Evolutionary conservation across 2,113 vertebrate genomes (phyloP), one percentile per base, ranked within the genome.

Genomic region (Cryptomyrus ogoouensis): DNA sequence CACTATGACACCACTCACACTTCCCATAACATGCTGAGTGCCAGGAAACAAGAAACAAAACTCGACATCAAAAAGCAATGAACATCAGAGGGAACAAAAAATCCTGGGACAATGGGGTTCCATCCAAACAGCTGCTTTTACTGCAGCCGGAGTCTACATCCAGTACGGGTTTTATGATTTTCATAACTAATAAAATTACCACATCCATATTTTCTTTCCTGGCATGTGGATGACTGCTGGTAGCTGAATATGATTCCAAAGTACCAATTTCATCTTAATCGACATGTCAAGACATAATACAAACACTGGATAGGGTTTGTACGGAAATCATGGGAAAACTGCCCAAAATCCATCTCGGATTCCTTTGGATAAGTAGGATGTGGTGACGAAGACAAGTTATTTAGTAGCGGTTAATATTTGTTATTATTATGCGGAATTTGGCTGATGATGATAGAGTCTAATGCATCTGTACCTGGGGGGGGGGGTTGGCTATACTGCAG

Each of bases 141-240:
- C 31, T 80, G 74, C 35, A 80, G 74, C 35, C 31, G 1, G 74
- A 42, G 35, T 80, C 74, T 19, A 80, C 15, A 42, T 80, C 31
- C 74, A 80, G 74, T 39, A 42, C 12, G 13, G 74, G 31, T 80
- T 80, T 39, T 80, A 42, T 42, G 74, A 42, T 80, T 80, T 80
- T 80, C 74, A 80, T 80, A 80, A 80, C 74, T 80, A 80, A 80
- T 80, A 80, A 80, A 80, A 80, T 80, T 17, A 80, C 74, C 35
- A 80, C 74, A 80, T 35, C 74, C 74, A 80, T 80, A 42, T 80
- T 80, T 80, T 19, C 35, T 80, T 80, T 80, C 74, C 74, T 80
- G 74, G 74, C 74, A 80, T 42, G 35, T 7, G 74, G 74, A 80
- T 42, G 35, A 80, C 13, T 80, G 39, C 35, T 80, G 74, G 74